Conservation (phyloP, 2,888 invertebrate species). For the Folsomia candida region DNA sequence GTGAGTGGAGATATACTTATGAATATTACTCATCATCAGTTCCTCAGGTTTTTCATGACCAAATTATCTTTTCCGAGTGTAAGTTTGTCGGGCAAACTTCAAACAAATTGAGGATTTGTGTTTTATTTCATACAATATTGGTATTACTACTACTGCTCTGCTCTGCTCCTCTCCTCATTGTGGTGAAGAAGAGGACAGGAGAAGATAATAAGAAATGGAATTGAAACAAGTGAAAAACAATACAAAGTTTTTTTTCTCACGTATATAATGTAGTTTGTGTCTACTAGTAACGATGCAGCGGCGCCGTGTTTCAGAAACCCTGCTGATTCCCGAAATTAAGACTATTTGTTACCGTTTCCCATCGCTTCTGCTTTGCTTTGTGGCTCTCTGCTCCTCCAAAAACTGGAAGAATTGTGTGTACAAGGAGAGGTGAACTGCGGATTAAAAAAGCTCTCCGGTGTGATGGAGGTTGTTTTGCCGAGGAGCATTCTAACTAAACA, state of each 20-base stretch:
- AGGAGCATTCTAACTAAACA: background rate
- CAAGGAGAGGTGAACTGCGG: background rate
- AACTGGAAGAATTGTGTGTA: background rate
- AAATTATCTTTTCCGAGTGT: slow-evolving; percentile 27
- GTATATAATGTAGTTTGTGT: slow-evolving; percentile 51
- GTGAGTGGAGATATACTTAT: too few species aligned
- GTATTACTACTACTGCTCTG: background rate
- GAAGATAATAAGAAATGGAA: background rate
- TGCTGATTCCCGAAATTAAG: slow-evolving; percentile 52
- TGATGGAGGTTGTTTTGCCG: background rate
- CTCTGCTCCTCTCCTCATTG: background rate
- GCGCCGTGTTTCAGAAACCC: slow-evolving; percentile 49
- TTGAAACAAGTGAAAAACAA: slow-evolving; percentile 39
- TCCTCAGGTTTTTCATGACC: slow-evolving; percentile 29
- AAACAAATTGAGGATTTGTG: slow-evolving; percentile 44
- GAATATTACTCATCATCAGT: too few species aligned
- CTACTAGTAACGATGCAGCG: slow-evolving; percentile 50
- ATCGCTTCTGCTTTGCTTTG: slow-evolving; percentile 38
- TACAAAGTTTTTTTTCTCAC: slow-evolving; percentile 49
- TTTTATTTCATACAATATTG: background rate
- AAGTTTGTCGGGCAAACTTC: slow-evolving; percentile 39
- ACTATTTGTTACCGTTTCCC: slow-evolving; percentile 51
- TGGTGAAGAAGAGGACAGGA: background rate
- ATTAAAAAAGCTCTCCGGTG: background rate
- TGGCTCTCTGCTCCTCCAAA: background rate